phyloP scores from a whole-genome alignment of 2,113 vertebrate genomes.

The Microcebus lehilahytsara region DNA sequence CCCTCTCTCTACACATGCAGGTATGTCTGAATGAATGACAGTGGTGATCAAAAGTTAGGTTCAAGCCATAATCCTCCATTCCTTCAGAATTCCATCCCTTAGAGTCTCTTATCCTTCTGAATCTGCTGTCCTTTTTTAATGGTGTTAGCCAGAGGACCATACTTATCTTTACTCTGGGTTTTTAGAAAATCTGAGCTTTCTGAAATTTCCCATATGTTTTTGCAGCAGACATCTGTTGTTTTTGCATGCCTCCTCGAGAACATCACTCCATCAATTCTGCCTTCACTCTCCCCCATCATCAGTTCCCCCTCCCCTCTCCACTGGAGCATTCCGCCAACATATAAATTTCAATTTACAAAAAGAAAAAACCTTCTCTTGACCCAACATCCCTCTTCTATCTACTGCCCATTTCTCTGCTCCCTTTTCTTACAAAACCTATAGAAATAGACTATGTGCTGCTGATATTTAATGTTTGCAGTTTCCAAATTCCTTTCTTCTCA shows the following conservation, averaged over 20 bases:
- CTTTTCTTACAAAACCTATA: constrained; percentile 27
- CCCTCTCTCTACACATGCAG: neutral
- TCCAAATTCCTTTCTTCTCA: neutral
- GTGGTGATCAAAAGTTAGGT: neutral
- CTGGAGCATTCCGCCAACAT: neutral
- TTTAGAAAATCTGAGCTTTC: constrained; percentile 38
- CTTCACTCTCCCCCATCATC: neutral
- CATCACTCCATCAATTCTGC: neutral
- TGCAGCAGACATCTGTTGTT: constrained; percentile 62
- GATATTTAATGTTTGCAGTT: neutral
- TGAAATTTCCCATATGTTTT: constrained; percentile 49
- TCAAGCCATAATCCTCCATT: neutral
- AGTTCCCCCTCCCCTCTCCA: neutral
- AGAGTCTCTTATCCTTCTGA: neutral
- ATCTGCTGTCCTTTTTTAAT: constrained; percentile 2
- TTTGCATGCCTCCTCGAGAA: constrained; percentile 33
- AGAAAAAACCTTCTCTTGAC: neutral
- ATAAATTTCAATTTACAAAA: neutral
- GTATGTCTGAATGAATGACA: neutral
- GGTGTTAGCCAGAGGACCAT: neutral
- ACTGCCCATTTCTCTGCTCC: neutral
- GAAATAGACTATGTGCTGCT: neutral
- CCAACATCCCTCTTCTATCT: neutral
- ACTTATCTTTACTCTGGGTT: constrained; percentile 36
- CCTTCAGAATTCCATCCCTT: neutral